Percentiles rank a stretch among this genome's conserved stretches.
These are phyloP conservation scores for Venusia cambrica DNA, from an alignment of 2,888 invertebrate genomes.

Conservation along the genomic window DNA sequence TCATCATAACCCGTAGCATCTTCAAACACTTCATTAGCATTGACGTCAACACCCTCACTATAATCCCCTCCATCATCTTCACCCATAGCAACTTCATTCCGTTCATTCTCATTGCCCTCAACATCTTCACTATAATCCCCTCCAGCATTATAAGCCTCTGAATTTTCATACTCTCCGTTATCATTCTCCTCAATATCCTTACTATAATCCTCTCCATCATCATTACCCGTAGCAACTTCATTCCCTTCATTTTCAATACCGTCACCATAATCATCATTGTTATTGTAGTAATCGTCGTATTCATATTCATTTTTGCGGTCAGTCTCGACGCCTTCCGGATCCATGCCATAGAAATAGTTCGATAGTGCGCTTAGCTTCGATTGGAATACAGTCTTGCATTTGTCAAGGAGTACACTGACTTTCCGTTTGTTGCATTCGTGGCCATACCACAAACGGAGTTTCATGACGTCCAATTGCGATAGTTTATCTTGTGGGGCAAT, in stretches of 20 bases:
- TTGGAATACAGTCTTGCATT: conserved; percentile 39
- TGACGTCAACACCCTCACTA: background rate
- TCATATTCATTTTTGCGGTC: too few species aligned
- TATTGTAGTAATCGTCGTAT: too few species aligned
- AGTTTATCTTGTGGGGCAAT: conserved; percentile 47
- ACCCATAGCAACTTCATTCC: background rate
- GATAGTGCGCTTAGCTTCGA: too few species aligned
- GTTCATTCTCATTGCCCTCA: background rate
- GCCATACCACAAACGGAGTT: conserved; percentile 48
- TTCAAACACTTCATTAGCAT: background rate
- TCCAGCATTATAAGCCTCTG: too few species aligned
- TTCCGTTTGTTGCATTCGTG: conserved; percentile 59
- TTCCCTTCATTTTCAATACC: background rate
- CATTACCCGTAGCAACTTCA: background rate
- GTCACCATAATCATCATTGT: conserved; percentile 5
- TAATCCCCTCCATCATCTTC: background rate
- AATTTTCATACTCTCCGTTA: background rate
- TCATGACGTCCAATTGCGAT: conserved; percentile 59
- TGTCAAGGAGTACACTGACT: conserved; percentile 44
- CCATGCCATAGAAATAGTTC: too few species aligned
- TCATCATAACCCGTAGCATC: too few species aligned
- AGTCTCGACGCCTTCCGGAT: too few species aligned
- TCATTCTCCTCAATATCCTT: background rate
- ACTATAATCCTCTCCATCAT: background rate
- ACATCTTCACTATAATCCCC: background rate